Base-by-base conservation (phyloP, 2,113 vertebrate genomes). In the Leucopternis melanops region DNA sequence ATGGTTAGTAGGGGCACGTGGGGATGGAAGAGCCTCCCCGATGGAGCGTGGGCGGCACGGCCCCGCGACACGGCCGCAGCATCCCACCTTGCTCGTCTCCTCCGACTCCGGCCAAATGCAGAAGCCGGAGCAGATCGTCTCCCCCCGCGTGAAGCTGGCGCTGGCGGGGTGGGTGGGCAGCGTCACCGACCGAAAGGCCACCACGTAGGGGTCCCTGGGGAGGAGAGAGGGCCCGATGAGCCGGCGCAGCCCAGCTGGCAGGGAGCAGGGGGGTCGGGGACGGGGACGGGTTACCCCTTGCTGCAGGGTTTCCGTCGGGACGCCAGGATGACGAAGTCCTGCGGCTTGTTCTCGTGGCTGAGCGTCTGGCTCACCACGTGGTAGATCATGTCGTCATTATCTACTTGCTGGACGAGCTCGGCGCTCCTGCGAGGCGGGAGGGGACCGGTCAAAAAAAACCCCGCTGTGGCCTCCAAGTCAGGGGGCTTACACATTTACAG, bases 111-210 rank as follows among this genome's bases (percentile, higher is more conserved):
- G 98, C 98, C 98, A 98, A 92, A 99, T 98, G 71, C 98, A 98
- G 98, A 99, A 99, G 40, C 99, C 99, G 1, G 99, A 99, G 94
- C 99, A 99, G 31, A 99, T 94, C 2, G 99, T 99, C 97, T 99
- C 99, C 27, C 98, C 98, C 1, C 99, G 98, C 0, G 97, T 98
- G 95, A 98, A 98, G 38, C 97, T 77, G 0, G 96, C 89, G 0
- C 86, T 98, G 88, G 98, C 97, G 0, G 97, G 98, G 84, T 99
- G 98, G 3, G 98, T 99, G 79, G 99, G 99, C 95, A 99, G 97
- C 0, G 98, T 99, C 89, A 99, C 99, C 0, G 99, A 99, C 38
- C 99, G 98, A 88, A 99, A 96, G 5, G 99, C 99, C 13, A 99
- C 98, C 98, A 99, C 97, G 23, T 99, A 99, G 5, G 99, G 99